A percentile compares a stretch with the other conserved stretches of the same genome.
These are phyloP conservation scores for Cyclina sinensis DNA, from an alignment of 1,140 invertebrate genomes.

Conservation along the genomic window DNA sequence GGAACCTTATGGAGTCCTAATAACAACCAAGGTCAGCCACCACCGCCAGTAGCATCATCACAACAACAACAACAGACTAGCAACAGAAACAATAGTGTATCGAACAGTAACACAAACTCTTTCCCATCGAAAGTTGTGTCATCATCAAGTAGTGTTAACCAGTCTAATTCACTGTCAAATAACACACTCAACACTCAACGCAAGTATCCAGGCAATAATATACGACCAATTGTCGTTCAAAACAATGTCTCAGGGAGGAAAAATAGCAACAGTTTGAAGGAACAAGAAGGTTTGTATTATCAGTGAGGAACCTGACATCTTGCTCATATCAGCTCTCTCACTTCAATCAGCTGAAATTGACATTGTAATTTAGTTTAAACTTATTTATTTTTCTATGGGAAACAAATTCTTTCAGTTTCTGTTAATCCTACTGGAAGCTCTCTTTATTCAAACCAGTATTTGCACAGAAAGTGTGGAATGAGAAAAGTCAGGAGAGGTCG, in stretches of 20 bases:
- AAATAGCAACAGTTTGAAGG: constrained; percentile 47
- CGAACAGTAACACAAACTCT: constrained; percentile 57
- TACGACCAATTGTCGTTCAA: constrained; percentile 52
- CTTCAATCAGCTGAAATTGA: background rate
- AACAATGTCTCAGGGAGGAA: constrained; percentile 66
- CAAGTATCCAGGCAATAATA: constrained; percentile 60
- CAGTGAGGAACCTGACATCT: background rate
- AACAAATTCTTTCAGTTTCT: too few species aligned
- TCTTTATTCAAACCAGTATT: too few species aligned
- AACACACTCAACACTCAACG: constrained; percentile 65
- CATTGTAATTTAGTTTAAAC: too few species aligned
- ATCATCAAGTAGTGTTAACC: constrained; percentile 46
- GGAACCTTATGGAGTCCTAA: constrained; percentile 77
- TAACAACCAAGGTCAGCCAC: constrained; percentile 15
- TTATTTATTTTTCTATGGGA: too few species aligned
- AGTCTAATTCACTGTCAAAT: constrained; percentile 51
- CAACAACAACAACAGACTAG: constrained; percentile 16
- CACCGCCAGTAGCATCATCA: constrained; percentile 20
- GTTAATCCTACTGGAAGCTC: too few species aligned
- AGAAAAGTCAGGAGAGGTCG: too few species aligned
- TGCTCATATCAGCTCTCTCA: background rate
- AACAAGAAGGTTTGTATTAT: constrained; percentile 57
- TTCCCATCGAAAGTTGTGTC: constrained; percentile 51
- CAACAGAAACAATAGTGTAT: constrained; percentile 15
- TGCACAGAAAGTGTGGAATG: too few species aligned